These are phyloP conservation scores for Tetramorium bicarinatum DNA, from an alignment of 2,888 invertebrate species.

Conservation along the genomic window DNA sequence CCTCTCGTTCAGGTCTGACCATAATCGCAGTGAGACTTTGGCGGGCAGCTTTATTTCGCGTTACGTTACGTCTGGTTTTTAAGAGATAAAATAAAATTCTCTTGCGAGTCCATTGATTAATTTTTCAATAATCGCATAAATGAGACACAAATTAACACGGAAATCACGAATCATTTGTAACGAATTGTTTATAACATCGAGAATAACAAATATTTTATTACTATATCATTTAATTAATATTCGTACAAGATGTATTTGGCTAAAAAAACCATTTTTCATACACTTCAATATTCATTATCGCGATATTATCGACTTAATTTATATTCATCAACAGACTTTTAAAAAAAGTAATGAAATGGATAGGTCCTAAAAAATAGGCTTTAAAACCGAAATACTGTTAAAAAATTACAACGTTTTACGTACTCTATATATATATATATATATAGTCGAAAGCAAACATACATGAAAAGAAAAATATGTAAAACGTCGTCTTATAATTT, in stretches of 20 bases:
- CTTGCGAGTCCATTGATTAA: not conserved
- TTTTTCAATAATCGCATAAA: not conserved
- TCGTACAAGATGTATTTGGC: not conserved
- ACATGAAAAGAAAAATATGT: not conserved
- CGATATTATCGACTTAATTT: not conserved
- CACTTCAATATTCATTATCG: not conserved
- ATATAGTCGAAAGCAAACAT: not conserved
- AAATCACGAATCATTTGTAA: not conserved
- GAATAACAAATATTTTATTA: not conserved
- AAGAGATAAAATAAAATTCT: not conserved
- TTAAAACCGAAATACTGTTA: not conserved
- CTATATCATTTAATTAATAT: not conserved
- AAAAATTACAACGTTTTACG: not conserved
- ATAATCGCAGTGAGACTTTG: slow-evolving; percentile 58
- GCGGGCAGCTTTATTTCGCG: slow-evolving; percentile 51
- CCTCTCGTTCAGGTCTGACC: slow-evolving; percentile 31
- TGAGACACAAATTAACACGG: not conserved
- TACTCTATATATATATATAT: not conserved
- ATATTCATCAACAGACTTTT: not conserved
- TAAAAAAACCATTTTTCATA: not conserved
- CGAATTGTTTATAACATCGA: not conserved
- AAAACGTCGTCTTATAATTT: not conserved
- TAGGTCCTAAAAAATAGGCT: not conserved
- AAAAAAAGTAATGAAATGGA: not conserved
- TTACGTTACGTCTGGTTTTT: slow-evolving; percentile 48